Conservation (phyloP, 2,888 invertebrate genomes). For the Drosophila pullipes region DNA sequence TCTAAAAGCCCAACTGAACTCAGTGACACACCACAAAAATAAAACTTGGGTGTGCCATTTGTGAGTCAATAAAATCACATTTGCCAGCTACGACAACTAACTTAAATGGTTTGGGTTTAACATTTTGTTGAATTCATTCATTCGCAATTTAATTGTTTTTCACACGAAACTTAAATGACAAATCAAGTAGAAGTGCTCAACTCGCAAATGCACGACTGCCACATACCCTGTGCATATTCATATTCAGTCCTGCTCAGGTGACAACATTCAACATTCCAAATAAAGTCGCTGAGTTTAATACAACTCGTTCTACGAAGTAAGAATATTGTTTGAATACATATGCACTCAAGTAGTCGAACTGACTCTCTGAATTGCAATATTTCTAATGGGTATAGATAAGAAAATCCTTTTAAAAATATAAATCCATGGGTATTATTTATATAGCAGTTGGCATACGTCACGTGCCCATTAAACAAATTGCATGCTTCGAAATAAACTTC, state of each 20-base stretch:
- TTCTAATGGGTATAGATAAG: not conserved
- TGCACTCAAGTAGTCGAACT: not conserved
- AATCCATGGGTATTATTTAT: not conserved
- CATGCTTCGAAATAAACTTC: not conserved
- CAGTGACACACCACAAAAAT: slow-evolving; percentile 4
- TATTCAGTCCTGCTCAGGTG: not conserved
- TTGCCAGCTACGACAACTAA: slow-evolving; percentile 8
- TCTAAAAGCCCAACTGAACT: not conserved
- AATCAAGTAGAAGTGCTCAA: not conserved
- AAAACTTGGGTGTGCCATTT: slow-evolving; percentile 20
- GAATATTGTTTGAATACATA: not conserved
- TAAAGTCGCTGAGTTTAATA: not conserved
- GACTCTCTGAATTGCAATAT: not conserved
- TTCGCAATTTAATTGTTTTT: slow-evolving; percentile 23
- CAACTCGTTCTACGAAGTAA: not conserved
- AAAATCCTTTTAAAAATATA: not conserved
- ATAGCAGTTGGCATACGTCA: not conserved
- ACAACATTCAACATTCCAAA: not conserved
- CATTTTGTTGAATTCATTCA: slow-evolving; percentile 12
- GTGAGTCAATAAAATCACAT: slow-evolving; percentile 27
- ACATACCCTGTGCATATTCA: not conserved
- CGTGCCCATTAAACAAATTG: not conserved
- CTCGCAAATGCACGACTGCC: not conserved
- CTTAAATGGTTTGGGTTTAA: slow-evolving; percentile 16
- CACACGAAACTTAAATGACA: slow-evolving; percentile 13